Conservation (phyloP, 2,113 vertebrate genomes). For the Channa argus region DNA sequence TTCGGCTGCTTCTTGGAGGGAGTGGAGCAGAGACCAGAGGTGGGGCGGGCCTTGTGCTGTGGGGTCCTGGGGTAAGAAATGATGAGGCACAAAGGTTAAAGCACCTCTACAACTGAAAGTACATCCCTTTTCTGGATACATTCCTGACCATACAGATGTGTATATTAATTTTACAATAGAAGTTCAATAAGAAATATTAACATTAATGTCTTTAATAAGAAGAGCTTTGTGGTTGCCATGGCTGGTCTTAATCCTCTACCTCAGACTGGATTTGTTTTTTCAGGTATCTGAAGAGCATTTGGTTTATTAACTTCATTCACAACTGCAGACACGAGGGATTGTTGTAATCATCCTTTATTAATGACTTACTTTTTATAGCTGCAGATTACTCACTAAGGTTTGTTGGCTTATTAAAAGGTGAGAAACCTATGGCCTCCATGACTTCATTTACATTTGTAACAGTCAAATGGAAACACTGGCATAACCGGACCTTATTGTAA, state of each 20-base stretch:
- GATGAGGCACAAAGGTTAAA: not conserved
- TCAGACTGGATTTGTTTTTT: no score
- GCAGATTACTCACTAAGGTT: not conserved
- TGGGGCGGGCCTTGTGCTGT: slow-evolving; percentile 84
- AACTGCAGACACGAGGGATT: not conserved
- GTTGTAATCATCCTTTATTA: not conserved
- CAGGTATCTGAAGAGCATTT: no score
- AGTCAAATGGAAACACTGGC: no score
- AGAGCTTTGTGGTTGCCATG: not conserved
- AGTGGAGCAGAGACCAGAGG: slow-evolving; percentile 74
- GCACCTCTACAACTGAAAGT: not conserved
- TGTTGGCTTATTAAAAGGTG: not conserved
- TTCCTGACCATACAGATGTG: not conserved
- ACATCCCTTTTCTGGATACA: not conserved
- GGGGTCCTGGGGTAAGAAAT: slow-evolving; percentile 83
- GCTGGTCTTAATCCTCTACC: not conserved
- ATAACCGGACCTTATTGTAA: not conserved
- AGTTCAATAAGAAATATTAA: no score
- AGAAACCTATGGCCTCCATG: not conserved
- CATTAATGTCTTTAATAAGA: not conserved
- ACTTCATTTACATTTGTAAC: not conserved
- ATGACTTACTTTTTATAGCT: not conserved
- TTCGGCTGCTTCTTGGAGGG: slow-evolving; percentile 79
- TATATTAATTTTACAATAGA: not conserved
- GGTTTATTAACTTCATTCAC: not conserved